Base-by-base conservation (phyloP, 2,113 vertebrate species). In the Morphnarchus princeps region DNA sequence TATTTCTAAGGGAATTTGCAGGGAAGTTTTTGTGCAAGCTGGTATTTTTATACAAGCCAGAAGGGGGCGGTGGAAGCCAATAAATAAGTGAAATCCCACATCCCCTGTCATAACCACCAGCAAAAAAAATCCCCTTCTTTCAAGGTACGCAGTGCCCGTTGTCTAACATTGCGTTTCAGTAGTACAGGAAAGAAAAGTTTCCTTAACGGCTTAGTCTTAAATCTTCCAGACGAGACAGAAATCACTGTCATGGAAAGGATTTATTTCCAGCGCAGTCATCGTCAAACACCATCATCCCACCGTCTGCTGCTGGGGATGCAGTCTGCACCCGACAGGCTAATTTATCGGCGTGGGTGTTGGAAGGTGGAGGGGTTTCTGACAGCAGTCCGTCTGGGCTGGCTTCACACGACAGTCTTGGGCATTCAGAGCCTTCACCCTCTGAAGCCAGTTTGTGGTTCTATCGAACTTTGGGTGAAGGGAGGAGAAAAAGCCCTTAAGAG, bases 51-150 rank as follows among this genome's bases (percentile, higher is more conserved):
- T 2, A 16, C 0, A 4, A 3, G 47, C 96, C 98, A 93, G 93
- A 8, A 93, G 98, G 38, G 91, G 98, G 97, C 78, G 47, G 31
- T 71, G 10, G 67, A 95, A 59, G 78, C 96, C 58, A 94, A 97
- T 74, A 85, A 94, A 97, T 93, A 34, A 83, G 52, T n/a, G 25
- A 93, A 55, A 29, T 6, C 20, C 11, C 5, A 3, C 36, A 0
- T 11, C 5, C 6, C 0, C 4, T 2, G 13, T 12, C 21, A 2
- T 3, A 3, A 7, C 3, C 7, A 22, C 18, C 16, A 13, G 24
- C 18, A 3, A n/a, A 45, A 61, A 55, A 24, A 50, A 24, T 6
- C 7, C 18, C 3, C 11, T 59, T 40, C 21, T 63, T 73, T 50
- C 38, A 25, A 70, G 20, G 15, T 8, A 16, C 1, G 5, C 5